phyloP scores from a whole-genome alignment of 1,140 invertebrate species.

The Sesamia nonagrioides region DNA sequence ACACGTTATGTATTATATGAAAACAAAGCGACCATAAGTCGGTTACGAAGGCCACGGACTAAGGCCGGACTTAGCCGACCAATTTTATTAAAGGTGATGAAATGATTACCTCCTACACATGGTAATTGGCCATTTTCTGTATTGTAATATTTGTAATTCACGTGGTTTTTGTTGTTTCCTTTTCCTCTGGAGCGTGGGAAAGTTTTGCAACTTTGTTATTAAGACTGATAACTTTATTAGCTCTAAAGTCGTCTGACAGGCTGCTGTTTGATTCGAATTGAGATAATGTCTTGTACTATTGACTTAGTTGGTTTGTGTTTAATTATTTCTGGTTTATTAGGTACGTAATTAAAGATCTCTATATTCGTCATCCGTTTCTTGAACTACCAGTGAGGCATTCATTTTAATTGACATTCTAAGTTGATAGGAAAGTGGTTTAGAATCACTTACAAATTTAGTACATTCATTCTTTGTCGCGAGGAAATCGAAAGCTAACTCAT shows the following conservation, averaged over 20 bases:
- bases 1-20: constrained; percentile 50
- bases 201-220: constrained; percentile 38
- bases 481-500: constrained; percentile 12
- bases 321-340: constrained; percentile 2
- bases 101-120: constrained; percentile 53
- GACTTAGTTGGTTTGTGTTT: constrained; percentile 8
- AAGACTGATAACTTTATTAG: constrained; percentile 40
- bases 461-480: constrained; percentile 3
- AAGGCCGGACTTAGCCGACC: constrained; percentile 48
- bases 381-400: not conserved
- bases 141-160: constrained; percentile 53
- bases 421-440: not conserved
- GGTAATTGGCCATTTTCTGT: constrained; percentile 54
- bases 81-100: constrained; percentile 58
- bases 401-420: not conserved
- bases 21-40: constrained; percentile 53
- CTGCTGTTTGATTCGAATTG: constrained; percentile 17
- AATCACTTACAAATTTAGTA: constrained; percentile 1
- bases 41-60: constrained; percentile 48
- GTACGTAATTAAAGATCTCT: constrained; percentile 8
- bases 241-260: not conserved
- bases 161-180: constrained; percentile 48
- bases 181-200: constrained; percentile 52
- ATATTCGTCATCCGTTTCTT: constrained; percentile 3
- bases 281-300: constrained; percentile 14